These are phyloP conservation scores for Merodon equestris DNA, from an alignment of 2,888 invertebrate genomes.

Conservation along the genomic window DNA sequence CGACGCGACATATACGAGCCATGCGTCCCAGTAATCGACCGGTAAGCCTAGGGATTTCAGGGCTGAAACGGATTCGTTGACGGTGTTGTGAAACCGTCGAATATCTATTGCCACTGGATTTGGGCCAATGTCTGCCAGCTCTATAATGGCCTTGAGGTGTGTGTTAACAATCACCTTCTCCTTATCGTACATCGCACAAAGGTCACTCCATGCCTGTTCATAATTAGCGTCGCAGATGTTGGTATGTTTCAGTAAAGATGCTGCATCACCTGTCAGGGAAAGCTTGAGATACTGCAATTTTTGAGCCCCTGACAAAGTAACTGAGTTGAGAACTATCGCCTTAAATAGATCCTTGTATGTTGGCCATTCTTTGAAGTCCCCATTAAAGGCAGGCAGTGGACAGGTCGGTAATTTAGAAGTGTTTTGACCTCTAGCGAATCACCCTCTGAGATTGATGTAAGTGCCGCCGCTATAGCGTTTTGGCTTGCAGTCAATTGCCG, in stretches of 20 bases:
- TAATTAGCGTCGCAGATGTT: neutral
- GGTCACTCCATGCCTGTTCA: constrained; percentile 12
- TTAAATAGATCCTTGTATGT: constrained; percentile 7
- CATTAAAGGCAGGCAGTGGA: constrained; percentile 5
- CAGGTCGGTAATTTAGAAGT: neutral
- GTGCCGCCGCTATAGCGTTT: neutral
- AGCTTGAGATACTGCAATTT: neutral
- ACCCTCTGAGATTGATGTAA: neutral
- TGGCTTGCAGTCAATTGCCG: neutral
- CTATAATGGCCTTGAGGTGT: constrained; percentile 1
- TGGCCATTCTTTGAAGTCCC: constrained; percentile 2
- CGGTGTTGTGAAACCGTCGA: neutral
- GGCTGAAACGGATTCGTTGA: constrained; percentile 1
- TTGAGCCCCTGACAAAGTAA: neutral
- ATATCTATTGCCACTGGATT: neutral
- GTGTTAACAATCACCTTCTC: constrained; percentile 6
- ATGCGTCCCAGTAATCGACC: neutral
- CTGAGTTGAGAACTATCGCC: neutral
- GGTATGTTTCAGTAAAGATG: neutral
- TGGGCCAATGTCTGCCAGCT: neutral
- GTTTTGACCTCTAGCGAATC: neutral
- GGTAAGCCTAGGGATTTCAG: neutral
- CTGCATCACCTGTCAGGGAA: constrained; percentile 1
- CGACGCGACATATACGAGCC: neutral
- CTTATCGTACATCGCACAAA: constrained; percentile 17